Evolutionary conservation across 2,113 vertebrate genomes (phyloP).

Genomic region (Pica pica): DNA sequence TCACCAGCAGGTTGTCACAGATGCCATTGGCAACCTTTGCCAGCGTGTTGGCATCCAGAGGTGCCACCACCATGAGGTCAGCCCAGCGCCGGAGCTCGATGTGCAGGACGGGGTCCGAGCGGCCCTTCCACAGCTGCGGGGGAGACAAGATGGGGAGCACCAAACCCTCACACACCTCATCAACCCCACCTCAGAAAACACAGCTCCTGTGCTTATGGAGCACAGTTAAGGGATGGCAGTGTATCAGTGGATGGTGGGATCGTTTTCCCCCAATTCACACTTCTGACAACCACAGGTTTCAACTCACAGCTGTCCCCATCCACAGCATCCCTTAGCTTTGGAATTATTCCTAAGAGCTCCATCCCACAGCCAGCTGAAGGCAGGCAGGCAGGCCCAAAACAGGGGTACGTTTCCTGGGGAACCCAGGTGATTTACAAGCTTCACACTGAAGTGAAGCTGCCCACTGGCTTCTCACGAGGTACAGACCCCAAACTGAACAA

Average conservation of each 20-base stretch:
- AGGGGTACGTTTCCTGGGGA: background rate
- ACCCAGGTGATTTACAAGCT: background rate
- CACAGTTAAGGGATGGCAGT: background rate
- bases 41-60: constrained; percentile 94
- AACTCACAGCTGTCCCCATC: background rate
- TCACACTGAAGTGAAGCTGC: background rate
- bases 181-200: background rate
- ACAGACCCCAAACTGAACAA: background rate
- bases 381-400: background rate
- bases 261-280: background rate
- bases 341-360: background rate
- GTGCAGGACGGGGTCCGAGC: constrained; percentile 90
- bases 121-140: constrained; percentile 83
- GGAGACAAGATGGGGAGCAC: background rate
- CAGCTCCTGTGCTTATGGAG: background rate
- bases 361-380: background rate
- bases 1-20: constrained; percentile 96
- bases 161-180: background rate
- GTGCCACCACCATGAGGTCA: constrained; percentile 88
- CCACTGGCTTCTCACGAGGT: background rate
- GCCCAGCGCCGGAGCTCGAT: constrained; percentile 94
- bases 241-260: fast-evolving
- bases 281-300: background rate
- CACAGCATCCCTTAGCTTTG: background rate
- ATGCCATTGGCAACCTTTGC: constrained; percentile 92